phyloP scores from a whole-genome alignment of 2,888 invertebrate species.

The Augochlorella aurata region DNA sequence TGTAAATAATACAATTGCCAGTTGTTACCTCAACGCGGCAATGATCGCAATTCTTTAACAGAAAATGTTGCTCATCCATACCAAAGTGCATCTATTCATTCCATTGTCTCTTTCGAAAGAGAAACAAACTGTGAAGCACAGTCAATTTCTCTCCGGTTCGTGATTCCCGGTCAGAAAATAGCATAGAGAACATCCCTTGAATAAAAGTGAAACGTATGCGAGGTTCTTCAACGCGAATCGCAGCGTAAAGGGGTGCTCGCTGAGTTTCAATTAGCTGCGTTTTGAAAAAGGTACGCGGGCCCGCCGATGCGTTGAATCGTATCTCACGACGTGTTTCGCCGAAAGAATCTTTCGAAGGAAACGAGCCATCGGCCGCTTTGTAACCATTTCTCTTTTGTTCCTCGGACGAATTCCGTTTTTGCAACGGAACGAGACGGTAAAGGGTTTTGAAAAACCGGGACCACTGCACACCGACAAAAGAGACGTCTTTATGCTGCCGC shows the following conservation, averaged over 20 bases:
- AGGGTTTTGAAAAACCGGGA: slow-evolving; percentile 62
- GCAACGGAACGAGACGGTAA: slow-evolving; percentile 44
- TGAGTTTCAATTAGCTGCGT: slow-evolving; percentile 53
- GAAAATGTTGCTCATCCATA: background rate
- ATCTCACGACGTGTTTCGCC: slow-evolving; percentile 39
- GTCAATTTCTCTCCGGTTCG: slow-evolving; percentile 3
- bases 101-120: background rate
- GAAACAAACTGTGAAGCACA: background rate
- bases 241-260: slow-evolving; percentile 38
- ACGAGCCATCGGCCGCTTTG: slow-evolving; percentile 70
- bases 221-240: slow-evolving; percentile 40
- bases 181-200: background rate
- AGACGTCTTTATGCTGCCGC: slow-evolving; percentile 60
- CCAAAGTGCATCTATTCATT: background rate
- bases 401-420: slow-evolving; percentile 41
- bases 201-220: background rate
- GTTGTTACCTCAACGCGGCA: no score
- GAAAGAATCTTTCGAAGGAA: slow-evolving; percentile 69
- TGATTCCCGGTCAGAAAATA: slow-evolving; percentile 20
- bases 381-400: slow-evolving; percentile 62
- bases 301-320: slow-evolving; percentile 56
- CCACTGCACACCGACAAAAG: slow-evolving; percentile 52
- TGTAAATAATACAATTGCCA: background rate
- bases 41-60: background rate
- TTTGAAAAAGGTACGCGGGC: slow-evolving; percentile 47